Evolutionary conservation across 2,888 invertebrate genomes (phyloP).

Genomic region (Pimpla rufipes): DNA sequence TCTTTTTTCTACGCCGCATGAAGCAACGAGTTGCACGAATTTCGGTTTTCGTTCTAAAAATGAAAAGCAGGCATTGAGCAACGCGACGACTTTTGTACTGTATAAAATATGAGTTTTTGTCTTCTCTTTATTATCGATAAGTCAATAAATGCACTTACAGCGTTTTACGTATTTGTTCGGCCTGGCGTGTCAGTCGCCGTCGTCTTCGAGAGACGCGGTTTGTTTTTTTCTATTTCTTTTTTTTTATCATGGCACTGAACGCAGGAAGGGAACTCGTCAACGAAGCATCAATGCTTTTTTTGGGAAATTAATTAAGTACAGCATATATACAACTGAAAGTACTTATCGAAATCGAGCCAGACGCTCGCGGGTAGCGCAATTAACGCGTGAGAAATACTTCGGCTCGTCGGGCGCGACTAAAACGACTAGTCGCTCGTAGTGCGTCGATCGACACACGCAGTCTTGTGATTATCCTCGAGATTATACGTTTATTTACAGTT

Average conservation of each 20-base stretch:
- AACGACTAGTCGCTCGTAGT: not conserved
- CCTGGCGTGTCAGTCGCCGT: slow-evolving; percentile 14
- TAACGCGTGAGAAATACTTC: slow-evolving; percentile 6
- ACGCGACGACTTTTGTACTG: not conserved
- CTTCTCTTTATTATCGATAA: slow-evolving; percentile 7
- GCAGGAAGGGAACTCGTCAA: not conserved
- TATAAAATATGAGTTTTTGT: slow-evolving; percentile 43
- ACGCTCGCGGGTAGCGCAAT: not conserved
- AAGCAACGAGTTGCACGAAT: not conserved
- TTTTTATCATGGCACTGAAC: not conserved
- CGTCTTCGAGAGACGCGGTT: not conserved
- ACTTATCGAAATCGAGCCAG: slow-evolving; percentile 5
- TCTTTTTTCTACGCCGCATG: slow-evolving; percentile 1
- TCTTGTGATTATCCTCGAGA: not conserved
- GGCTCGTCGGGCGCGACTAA: not conserved
- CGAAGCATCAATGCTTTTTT: not conserved
- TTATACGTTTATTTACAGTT: slow-evolving; percentile 42
- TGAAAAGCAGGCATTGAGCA: not conserved
- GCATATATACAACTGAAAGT: slow-evolving; percentile 38
- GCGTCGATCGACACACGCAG: not conserved
- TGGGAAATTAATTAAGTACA: slow-evolving; percentile 26
- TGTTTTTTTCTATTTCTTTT: not conserved
- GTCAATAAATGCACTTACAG: slow-evolving; percentile 31
- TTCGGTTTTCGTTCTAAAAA: not conserved
- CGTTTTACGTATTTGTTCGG: not conserved